These are phyloP conservation scores for Ceratosolen solmsi DNA, from an alignment of 1,140 invertebrate genomes.

Conservation along the genomic window DNA sequence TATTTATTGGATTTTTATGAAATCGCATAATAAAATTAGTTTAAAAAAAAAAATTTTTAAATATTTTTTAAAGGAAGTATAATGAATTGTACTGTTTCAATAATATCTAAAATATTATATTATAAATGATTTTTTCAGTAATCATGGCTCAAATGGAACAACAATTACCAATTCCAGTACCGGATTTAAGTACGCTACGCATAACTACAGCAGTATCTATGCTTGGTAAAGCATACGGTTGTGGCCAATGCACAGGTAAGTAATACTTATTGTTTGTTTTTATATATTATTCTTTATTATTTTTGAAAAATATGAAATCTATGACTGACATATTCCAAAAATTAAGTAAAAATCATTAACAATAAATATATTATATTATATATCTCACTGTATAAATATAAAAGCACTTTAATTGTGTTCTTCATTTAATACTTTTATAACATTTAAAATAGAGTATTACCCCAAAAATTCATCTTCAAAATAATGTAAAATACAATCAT, in stretches of 20 bases:
- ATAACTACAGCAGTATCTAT: constrained; percentile 76
- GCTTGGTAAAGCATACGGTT: constrained; percentile 77
- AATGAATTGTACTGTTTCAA: too few relatives aligned
- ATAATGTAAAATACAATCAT: too few relatives aligned
- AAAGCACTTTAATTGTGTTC: too few relatives aligned
- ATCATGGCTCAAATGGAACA: constrained; percentile 69
- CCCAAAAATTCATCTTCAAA: too few relatives aligned
- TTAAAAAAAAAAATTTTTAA: background rate
- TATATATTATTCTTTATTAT: background rate
- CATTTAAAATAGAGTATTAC: too few relatives aligned
- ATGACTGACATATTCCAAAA: too few relatives aligned
- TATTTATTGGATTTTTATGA: too few relatives aligned
- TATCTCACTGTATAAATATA: too few relatives aligned
- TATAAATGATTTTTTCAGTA: constrained; percentile 14
- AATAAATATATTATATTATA: too few relatives aligned
- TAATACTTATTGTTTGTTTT: constrained; percentile 13
- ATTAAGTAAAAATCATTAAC: too few relatives aligned
- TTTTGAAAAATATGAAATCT: background rate
- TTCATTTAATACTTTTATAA: too few relatives aligned
- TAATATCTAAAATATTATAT: background rate
- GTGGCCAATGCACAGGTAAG: constrained; percentile 74
- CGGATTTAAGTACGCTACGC: constrained; percentile 74
- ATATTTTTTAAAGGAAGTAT: too few relatives aligned
- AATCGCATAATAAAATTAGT: background rate
- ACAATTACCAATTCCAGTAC: constrained; percentile 73